These are phyloP conservation scores for Morus bassanus DNA, from an alignment of 2,797 vertebrate species.

Conservation along the genomic window DNA sequence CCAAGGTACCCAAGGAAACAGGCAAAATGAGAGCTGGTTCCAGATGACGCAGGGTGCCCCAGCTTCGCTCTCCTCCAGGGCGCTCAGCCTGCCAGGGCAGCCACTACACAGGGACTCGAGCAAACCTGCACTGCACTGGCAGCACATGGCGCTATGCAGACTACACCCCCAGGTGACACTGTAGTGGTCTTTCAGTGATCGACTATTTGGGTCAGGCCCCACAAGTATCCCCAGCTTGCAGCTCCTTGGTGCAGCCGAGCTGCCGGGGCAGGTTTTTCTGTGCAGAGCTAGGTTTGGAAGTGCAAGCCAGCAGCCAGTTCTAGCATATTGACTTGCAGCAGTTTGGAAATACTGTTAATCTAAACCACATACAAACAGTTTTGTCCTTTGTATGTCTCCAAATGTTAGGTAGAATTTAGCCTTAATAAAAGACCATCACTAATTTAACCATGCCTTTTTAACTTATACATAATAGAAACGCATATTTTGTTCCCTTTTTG, in stretches of 20 bases:
- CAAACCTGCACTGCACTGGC: rapidly evolving
- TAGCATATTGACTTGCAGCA: background rate
- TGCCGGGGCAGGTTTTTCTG: background rate
- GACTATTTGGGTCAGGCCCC: background rate
- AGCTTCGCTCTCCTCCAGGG: background rate
- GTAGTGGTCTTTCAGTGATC: rapidly evolving
- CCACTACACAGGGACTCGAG: rapidly evolving
- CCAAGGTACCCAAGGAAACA: background rate
- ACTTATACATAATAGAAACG: background rate
- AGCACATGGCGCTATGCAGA: rapidly evolving
- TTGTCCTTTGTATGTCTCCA: background rate
- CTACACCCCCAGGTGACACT: background rate
- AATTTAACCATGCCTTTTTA: background rate
- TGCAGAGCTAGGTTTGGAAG: background rate
- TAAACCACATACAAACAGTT: background rate
- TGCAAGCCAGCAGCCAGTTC: background rate
- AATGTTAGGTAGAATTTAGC: background rate
- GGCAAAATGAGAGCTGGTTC: background rate
- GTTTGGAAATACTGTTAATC: background rate
- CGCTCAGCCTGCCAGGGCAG: background rate
- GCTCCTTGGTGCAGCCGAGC: rapidly evolving
- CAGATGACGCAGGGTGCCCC: rapidly evolving
- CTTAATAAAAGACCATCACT: background rate
- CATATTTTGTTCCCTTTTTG: background rate
- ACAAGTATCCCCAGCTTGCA: background rate